Evolutionary conservation across 37 sponge, comb jelly and placozoan species (phyloP), one percentile per base, ranked within the genome.

Genomic region (Cliona cf. orientalis): DNA sequence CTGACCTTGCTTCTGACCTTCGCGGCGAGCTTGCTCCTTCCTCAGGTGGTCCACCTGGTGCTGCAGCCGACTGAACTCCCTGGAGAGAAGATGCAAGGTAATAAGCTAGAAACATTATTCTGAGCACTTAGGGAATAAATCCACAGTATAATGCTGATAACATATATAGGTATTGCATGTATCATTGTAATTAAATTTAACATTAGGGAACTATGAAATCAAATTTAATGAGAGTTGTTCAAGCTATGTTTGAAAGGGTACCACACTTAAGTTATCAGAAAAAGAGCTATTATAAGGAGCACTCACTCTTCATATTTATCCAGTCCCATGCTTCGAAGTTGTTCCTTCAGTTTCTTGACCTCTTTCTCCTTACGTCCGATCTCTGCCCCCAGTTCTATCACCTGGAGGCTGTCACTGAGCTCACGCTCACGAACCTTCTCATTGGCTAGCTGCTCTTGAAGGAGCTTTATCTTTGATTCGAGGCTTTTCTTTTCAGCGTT

Each of bases 381-480:
- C 42, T 89, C 90, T 0, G 33, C 44, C 68, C 59, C 34, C 56
- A 72, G 37, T 36, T 36, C 61, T 31, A 82, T 23, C 45, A 85
- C 72, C 42, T 82, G 78, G 26, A 86, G 38, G 66, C 70, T 85
- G 78, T 93, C 94, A 21, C 75, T 81, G 41, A 84, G 41, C 58
- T 92, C 85, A 2, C 93, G 69, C 74, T 80, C 80, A 32, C 80
- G 55, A 23, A 84, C 90, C 66, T 84, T 55, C 25, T 76, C 80
- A 90, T 84, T 90, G 70, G 89, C 84, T 19, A 80, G 69, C 42
- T 90, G 66, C 44, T 86, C 78, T 69, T 75, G 79, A 23, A 90
- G 82, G 34, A 35, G 11, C 0, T 64, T 39, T 1, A 58, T 87
- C 55, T 81, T 80, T 35, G 81, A 66, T 29, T 90, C 82, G 35